A percentile compares a stretch with the other conserved stretches of the same genome.
Evolutionary conservation across 2,113 vertebrate species (phyloP).

Genomic region (Trichomycterus rosablanca): DNA sequence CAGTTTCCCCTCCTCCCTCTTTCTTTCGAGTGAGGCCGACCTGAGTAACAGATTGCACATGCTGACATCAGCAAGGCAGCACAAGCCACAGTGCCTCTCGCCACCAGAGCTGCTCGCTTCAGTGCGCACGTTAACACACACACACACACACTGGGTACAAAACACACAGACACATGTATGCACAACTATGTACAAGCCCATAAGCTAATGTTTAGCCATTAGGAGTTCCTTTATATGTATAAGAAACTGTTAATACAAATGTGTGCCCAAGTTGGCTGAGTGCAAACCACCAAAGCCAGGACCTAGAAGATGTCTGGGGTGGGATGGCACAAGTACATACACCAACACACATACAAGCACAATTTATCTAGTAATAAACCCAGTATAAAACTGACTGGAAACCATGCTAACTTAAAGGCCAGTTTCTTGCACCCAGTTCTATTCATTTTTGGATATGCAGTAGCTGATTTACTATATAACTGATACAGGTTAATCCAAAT

Average conservation of each 20-base stretch:
- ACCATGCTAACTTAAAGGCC: too few species aligned
- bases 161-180: not conserved
- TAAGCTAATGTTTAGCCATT: too few species aligned
- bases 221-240: too few species aligned
- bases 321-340: not conserved
- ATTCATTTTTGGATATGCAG: too few species aligned
- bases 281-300: too few species aligned
- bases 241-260: too few species aligned
- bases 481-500: too few species aligned
- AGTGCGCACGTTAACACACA: not conserved
- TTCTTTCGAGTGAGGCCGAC: conserved; percentile 39
- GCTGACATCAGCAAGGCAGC: conserved; percentile 74
- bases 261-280: too few species aligned
- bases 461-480: too few species aligned
- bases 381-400: too few species aligned
- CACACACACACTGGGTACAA: conserved; percentile 1
- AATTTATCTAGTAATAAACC: not conserved
- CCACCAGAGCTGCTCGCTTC: conserved; percentile 12
- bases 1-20: conserved; percentile 2
- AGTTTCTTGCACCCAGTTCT: not conserved
- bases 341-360: not conserved
- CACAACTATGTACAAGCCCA: not conserved
- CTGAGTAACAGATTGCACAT: conserved; percentile 56
- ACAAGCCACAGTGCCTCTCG: conserved; percentile 50
- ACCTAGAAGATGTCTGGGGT: too few species aligned